Percentiles rank a stretch among this genome's conserved stretches.
phyloP scores from a whole-genome alignment of 2,888 invertebrate species.

The Rhagium mordax region DNA sequence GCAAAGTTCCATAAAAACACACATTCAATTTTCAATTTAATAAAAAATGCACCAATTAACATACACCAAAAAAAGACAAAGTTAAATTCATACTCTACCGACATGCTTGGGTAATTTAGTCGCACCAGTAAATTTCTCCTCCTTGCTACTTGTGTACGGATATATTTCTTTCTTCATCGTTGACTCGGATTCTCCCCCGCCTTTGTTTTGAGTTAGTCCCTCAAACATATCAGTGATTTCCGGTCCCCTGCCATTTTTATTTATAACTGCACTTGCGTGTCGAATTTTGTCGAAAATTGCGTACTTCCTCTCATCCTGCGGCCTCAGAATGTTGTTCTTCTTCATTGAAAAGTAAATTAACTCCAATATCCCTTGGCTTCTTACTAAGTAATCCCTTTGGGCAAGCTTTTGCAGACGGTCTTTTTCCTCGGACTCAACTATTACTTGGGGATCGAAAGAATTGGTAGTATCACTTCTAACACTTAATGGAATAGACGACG shows the following conservation, averaged over 20 bases:
- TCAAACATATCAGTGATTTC: conserved; percentile 66
- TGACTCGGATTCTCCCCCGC: conserved; percentile 43
- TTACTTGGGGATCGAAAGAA: conserved; percentile 79
- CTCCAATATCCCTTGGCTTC: conserved; percentile 80
- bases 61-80: conserved; percentile 16
- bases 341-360: conserved; percentile 80
- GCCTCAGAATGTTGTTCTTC: conserved; percentile 77
- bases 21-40: conserved; percentile 12
- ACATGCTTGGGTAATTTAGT: conserved; percentile 14
- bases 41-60: conserved; percentile 25
- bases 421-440: conserved; percentile 81
- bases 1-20: not conserved
- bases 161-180: conserved; percentile 44
- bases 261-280: conserved; percentile 55
- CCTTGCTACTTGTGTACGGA: conserved; percentile 26
- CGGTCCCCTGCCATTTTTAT: conserved; percentile 57
- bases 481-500: conserved; percentile 43
- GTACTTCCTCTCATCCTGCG: conserved; percentile 79
- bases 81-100: not conserved
- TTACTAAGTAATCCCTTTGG: conserved; percentile 79
- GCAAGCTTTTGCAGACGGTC: conserved; percentile 78
- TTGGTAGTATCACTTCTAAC: conserved; percentile 54
- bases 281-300: conserved; percentile 72
- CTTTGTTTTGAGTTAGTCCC: conserved; percentile 55
- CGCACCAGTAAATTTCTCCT: not conserved